A percentile compares a stretch with the other conserved stretches of the same genome.
phyloP scores from a whole-genome alignment of 2,888 invertebrate genomes.

The Blera fallax region DNA sequence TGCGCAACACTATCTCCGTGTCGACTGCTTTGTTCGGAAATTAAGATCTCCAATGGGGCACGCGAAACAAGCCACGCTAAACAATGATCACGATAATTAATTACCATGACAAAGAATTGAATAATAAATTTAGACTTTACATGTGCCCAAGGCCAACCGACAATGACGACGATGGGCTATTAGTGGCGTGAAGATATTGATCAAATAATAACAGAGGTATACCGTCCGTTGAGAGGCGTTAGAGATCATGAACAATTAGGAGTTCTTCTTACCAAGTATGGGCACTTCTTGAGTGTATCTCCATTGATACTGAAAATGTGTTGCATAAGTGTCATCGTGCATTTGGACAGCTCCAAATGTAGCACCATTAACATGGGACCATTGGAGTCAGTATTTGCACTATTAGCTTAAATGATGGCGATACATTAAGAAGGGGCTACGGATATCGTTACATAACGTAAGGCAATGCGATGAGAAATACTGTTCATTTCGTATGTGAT shows the following conservation, averaged over 20 bases:
- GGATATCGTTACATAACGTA: neutral
- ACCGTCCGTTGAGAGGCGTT: neutral
- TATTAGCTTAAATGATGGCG: neutral
- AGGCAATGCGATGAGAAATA: neutral
- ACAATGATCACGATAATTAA: constrained; percentile 52
- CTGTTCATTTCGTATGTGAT: neutral
- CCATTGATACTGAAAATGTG: neutral
- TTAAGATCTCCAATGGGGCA: constrained; percentile 28
- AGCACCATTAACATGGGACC: constrained; percentile 1
- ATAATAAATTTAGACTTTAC: constrained; percentile 25
- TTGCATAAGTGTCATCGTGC: constrained; percentile 33
- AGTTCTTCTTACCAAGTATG: constrained; percentile 29
- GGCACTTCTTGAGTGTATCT: neutral
- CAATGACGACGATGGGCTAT: constrained; percentile 7
- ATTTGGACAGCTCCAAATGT: neutral
- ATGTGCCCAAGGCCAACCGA: constrained; percentile 49
- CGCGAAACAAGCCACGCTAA: constrained; percentile 30
- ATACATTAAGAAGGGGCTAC: neutral
- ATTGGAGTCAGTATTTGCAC: neutral
- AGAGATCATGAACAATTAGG: constrained; percentile 50
- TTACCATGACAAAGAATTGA: constrained; percentile 60
- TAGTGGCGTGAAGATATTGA: constrained; percentile 26
- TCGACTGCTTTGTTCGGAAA: constrained; percentile 16
- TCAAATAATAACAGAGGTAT: constrained; percentile 21
- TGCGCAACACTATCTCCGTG: constrained; percentile 4